Evolutionary conservation across 2,888 invertebrate genomes (phyloP).

Genomic region (Andrena trimmerana): DNA sequence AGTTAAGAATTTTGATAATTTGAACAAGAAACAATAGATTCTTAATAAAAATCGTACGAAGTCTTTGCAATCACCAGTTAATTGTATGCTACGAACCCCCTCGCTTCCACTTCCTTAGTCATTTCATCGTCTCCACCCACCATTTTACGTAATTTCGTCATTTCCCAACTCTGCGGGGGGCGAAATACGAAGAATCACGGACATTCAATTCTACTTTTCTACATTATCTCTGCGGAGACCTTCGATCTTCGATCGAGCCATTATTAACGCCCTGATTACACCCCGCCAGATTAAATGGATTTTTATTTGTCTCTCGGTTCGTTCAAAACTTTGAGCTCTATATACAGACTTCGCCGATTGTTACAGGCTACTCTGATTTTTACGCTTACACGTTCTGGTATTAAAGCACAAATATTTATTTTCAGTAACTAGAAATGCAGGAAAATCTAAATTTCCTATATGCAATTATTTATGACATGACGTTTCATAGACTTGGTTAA

Average conservation of each 20-base stretch:
- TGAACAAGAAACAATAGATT: neutral
- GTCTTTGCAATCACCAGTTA: neutral
- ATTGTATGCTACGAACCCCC: slow-evolving; percentile 22
- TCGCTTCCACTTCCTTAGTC: neutral
- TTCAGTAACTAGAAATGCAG: too few species aligned
- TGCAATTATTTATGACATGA: too few species aligned
- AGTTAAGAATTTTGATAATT: neutral
- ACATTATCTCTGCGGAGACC: slow-evolving; percentile 44
- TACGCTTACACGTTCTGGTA: neutral
- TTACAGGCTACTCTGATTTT: neutral
- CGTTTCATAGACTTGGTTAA: neutral
- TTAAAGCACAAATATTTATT: slow-evolving; percentile 1
- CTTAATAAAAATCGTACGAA: neutral
- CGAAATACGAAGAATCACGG: slow-evolving; percentile 55
- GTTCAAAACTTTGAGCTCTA: slow-evolving; percentile 24
- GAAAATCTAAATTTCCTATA: too few species aligned
- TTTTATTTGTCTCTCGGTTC: slow-evolving; percentile 49
- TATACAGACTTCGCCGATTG: slow-evolving; percentile 15
- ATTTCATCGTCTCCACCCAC: slow-evolving; percentile 15
- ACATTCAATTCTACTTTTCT: slow-evolving; percentile 40
- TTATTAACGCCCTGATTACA: slow-evolving; percentile 54
- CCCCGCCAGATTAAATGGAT: slow-evolving; percentile 48
- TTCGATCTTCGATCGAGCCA: slow-evolving; percentile 50
- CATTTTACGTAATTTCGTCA: slow-evolving; percentile 42
- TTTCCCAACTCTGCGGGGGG: slow-evolving; percentile 10